Conservation (phyloP, 1,140 invertebrate genomes). For the Rhysida immarginata region DNA sequence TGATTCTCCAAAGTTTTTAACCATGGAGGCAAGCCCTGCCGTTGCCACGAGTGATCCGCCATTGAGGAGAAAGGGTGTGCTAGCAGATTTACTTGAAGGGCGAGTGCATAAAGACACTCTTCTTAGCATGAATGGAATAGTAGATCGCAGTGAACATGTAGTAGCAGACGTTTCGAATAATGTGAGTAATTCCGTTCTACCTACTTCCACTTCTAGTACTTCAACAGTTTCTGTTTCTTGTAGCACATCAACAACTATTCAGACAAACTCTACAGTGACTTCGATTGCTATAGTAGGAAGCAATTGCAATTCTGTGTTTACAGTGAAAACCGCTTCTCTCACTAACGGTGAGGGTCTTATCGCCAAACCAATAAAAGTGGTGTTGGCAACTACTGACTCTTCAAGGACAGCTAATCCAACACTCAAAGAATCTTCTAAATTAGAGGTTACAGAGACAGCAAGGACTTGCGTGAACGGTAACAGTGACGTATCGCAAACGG, state of each 20-base stretch:
- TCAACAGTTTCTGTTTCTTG: neutral
- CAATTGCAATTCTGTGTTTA: neutral
- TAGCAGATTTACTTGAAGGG: conserved; percentile 50
- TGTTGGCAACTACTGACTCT: neutral
- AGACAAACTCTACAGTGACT: neutral
- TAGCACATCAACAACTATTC: neutral
- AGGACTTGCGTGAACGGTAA: too few species aligned
- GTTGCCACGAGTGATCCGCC: neutral
- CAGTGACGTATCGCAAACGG: neutral
- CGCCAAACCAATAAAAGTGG: neutral
- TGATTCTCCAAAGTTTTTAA: neutral
- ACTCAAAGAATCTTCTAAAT: neutral
- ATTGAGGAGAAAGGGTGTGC: conserved; percentile 28
- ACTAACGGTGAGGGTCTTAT: neutral
- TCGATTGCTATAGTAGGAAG: neutral
- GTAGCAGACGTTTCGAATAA: too few species aligned
- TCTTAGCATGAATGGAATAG: conserved; percentile 3
- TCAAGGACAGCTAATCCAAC: neutral
- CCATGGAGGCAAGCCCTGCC: conserved; percentile 1
- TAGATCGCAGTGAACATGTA: neutral
- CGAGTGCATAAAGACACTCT: conserved; percentile 28
- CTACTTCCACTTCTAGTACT: neutral
- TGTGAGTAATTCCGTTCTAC: neutral
- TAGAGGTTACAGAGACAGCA: neutral
- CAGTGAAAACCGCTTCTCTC: neutral